Evolutionary conservation across 2,113 vertebrate genomes (phyloP), one percentile per base, ranked within the genome.

Genomic region (Oenanthe oenanthe): DNA sequence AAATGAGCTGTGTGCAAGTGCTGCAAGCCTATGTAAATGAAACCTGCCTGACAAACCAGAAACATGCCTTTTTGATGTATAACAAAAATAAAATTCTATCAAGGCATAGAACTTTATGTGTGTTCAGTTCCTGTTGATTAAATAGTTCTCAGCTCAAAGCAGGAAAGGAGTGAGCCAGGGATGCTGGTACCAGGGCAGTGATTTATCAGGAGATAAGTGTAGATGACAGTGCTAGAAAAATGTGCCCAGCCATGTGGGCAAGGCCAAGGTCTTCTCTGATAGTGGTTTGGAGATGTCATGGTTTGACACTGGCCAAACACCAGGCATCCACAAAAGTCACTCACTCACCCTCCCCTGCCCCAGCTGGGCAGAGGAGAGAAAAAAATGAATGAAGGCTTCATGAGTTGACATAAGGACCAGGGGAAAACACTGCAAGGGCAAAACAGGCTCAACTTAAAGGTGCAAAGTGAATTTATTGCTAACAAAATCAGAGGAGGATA

Each of bases 31-130:
- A 85, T 89, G 85, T 93, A 92, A 86, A 92, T 96, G 88, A 96
- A 96, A 93, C 88, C 78, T 96, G 85, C 92, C 88, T 96, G 88
- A 91, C 94, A 94, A 96, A 96, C 92, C 63, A 96, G 78, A 92
- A 96, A 90, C 90, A 60, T 71, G 88, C 63, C 78, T 93, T 95
- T 95, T 94, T 89, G 85, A 94, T 80, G 66, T 70, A 73, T 85
- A 94, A 96, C 88, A 93, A 96, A 96, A 97, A 95, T 96, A 97
- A 97, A 96, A 92, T 50, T 62, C 15, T 95, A 70, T 94, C 84
- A 58, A 73, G 87, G 78, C 71, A 0, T 60, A 66, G 31, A 85
- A 76, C 58, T 51, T 72, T 89, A 58, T 3, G 28, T 87, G 43
- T 77, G 60, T 77, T 97, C 38, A 66, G 15, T 85, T 91, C 50